phyloP scores from a whole-genome alignment of 2,888 invertebrate species.

The Coleophora deauratella region DNA sequence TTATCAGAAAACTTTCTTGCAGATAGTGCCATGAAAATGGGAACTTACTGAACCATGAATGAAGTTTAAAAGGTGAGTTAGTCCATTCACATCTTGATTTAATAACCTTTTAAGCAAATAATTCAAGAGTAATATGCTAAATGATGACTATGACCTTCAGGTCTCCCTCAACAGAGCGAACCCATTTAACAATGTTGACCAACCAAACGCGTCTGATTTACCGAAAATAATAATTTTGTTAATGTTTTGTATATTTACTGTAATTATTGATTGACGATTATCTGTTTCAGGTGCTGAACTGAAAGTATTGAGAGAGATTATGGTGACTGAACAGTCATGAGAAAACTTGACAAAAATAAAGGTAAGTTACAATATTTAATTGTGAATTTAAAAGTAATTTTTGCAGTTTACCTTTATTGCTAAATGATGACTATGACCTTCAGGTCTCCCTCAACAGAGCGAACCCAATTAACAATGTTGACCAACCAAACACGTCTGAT shows the following conservation, averaged over 20 bases:
- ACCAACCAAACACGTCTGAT: constrained; percentile 40
- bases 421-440: constrained; percentile 30
- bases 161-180: constrained; percentile 70
- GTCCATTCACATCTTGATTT: too few relatives aligned
- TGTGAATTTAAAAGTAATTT: too few relatives aligned
- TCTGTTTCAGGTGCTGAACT: too few relatives aligned
- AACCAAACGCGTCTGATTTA: constrained; percentile 25
- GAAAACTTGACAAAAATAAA: too few relatives aligned
- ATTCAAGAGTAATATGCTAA: constrained; percentile 2
- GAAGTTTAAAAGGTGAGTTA: neutral
- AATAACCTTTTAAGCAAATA: too few relatives aligned
- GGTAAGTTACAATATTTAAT: too few relatives aligned
- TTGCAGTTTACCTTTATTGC: too few relatives aligned
- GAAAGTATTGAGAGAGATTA: too few relatives aligned
- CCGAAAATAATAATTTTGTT: neutral
- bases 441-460: constrained; percentile 44
- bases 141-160: constrained; percentile 62
- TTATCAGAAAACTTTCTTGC: neutral
- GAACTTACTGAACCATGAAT: too few relatives aligned
- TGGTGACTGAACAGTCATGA: too few relatives aligned
- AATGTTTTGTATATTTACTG: neutral
- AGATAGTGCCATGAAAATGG: too few relatives aligned
- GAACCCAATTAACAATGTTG: constrained; percentile 51
- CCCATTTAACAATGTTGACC: constrained; percentile 46
- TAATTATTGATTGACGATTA: too few relatives aligned